Percentiles rank a stretch among this genome's conserved stretches.
These are phyloP conservation scores for Lydus trimaculatus DNA, from an alignment of 2,888 invertebrate species.

Conservation along the genomic window DNA sequence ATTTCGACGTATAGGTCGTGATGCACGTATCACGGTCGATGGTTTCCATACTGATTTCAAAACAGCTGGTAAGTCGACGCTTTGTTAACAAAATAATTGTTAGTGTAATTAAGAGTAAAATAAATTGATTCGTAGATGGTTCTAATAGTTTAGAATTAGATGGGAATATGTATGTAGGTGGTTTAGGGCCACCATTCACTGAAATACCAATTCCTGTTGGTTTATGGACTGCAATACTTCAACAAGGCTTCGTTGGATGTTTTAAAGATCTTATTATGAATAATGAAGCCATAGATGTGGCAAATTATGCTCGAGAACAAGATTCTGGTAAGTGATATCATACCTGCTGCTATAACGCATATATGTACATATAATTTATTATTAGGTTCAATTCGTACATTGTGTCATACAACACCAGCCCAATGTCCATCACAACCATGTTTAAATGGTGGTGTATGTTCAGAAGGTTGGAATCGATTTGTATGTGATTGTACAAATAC, in stretches of 20 bases:
- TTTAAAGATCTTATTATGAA: slow-evolving; percentile 89
- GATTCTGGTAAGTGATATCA: slow-evolving; percentile 88
- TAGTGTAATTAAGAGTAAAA: too few relatives aligned
- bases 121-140: slow-evolving; percentile 66
- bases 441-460: slow-evolving; percentile 85
- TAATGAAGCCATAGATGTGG: slow-evolving; percentile 87
- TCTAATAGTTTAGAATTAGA: slow-evolving; percentile 88
- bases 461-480: slow-evolving; percentile 95
- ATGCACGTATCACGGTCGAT: slow-evolving; percentile 89
- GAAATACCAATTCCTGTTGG: slow-evolving; percentile 81
- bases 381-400: slow-evolving; percentile 85
- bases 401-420: slow-evolving; percentile 83
- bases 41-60: slow-evolving; percentile 88
- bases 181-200: slow-evolving; percentile 82
- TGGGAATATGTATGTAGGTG: slow-evolving; percentile 88
- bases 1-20: slow-evolving; percentile 81
- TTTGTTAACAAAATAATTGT: neutral
- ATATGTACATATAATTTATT: too few relatives aligned
- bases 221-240: slow-evolving; percentile 88
- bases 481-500: slow-evolving; percentile 93
- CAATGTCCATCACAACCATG: slow-evolving; percentile 89
- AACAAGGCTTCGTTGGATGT: slow-evolving; percentile 94
- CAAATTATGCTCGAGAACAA: slow-evolving; percentile 87
- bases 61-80: slow-evolving; percentile 76
- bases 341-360: too few relatives aligned